phyloP scores from a whole-genome alignment of 1,140 invertebrate species.

The Aphaenogaster rudis region DNA sequence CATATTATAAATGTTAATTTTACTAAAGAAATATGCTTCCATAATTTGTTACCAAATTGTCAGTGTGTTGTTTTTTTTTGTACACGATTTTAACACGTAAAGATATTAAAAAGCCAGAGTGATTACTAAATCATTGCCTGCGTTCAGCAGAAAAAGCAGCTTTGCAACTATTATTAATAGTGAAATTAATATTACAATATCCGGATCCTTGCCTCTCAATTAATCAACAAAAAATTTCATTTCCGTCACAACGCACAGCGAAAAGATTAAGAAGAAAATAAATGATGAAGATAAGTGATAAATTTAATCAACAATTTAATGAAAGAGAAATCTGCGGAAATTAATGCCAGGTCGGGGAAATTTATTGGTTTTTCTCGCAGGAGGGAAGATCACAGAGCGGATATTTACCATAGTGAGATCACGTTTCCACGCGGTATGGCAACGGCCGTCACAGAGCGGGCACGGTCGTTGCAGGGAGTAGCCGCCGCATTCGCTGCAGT shows the following conservation, averaged over 20 bases:
- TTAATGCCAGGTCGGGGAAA: not conserved
- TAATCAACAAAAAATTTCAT: not conserved
- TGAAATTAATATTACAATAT: not conserved
- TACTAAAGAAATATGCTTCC: too few relatives aligned
- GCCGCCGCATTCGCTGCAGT: conserved; percentile 94
- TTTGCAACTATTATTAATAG: not conserved
- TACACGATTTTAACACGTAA: not conserved
- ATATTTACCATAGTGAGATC: conserved; percentile 91
- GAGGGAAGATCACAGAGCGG: not conserved
- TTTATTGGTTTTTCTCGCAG: not conserved
- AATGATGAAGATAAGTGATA: not conserved
- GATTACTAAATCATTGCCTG: not conserved
- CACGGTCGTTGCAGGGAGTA: conserved; percentile 93
- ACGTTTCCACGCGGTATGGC: conserved; percentile 91
- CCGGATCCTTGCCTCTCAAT: not conserved
- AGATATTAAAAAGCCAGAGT: not conserved
- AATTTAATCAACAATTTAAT: conserved; percentile 10
- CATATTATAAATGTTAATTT: too few relatives aligned
- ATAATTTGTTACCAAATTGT: too few relatives aligned
- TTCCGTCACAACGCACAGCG: not conserved
- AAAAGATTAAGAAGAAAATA: not conserved
- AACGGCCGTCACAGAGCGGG: conserved; percentile 92
- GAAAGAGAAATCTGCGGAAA: not conserved
- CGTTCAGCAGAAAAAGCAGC: too few relatives aligned
- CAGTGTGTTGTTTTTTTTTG: not conserved